These are phyloP conservation scores for Papilio helenus DNA, from an alignment of 1,140 invertebrate species.

Conservation along the genomic window DNA sequence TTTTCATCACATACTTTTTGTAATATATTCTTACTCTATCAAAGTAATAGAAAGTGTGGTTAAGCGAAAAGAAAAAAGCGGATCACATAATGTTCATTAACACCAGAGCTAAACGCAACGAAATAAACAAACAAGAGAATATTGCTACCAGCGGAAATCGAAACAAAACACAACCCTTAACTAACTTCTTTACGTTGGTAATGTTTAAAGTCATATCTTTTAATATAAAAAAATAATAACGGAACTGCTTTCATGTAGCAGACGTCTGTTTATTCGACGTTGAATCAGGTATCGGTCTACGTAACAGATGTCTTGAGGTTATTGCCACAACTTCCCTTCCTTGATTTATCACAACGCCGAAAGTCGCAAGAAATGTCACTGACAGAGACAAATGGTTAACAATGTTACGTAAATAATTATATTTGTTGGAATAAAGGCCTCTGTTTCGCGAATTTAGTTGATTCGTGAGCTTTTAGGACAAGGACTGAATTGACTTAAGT, in stretches of 20 bases:
- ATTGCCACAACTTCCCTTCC: constrained; percentile 3
- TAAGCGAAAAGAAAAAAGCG: too few species aligned
- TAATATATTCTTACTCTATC: not conserved
- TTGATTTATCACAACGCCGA: constrained; percentile 7
- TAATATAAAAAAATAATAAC: not conserved
- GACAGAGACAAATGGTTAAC: constrained; percentile 14
- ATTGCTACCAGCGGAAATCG: too few species aligned
- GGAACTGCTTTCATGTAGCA: not conserved
- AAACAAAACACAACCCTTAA: not conserved
- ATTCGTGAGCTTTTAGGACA: not conserved
- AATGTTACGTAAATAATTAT: constrained; percentile 14
- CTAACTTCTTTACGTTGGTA: not conserved
- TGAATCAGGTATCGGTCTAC: not conserved
- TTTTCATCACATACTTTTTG: not conserved
- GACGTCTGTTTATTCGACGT: not conserved
- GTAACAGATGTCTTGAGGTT: constrained; percentile 22
- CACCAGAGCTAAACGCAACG: too few species aligned
- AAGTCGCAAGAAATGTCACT: constrained; percentile 13
- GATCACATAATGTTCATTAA: too few species aligned
- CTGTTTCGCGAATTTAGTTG: not conserved
- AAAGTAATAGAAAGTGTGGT: too few species aligned
- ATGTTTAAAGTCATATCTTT: not conserved
- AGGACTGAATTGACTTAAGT: not conserved
- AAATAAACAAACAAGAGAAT: too few species aligned
- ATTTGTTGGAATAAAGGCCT: not conserved